Percentiles rank a stretch among this genome's conserved stretches.
Evolutionary conservation across 2,113 vertebrate species (phyloP).

Genomic region (Ranitomeya imitator): DNA sequence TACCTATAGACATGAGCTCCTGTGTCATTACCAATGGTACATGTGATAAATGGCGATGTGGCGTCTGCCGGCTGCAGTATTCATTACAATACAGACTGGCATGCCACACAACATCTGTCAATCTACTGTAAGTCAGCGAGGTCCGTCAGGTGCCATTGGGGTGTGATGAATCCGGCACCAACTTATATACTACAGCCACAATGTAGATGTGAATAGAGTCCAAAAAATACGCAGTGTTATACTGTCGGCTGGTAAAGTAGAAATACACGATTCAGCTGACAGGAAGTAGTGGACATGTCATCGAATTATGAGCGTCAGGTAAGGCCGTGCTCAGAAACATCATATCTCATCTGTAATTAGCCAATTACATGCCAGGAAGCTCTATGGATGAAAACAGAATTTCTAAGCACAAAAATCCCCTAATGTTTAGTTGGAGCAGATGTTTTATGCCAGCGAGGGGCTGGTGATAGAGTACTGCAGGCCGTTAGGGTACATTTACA

Average conservation of each 20-base stretch:
- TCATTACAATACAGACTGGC: neutral
- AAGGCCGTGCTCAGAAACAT: neutral
- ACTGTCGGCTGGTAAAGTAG: neutral
- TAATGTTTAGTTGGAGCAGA: neutral
- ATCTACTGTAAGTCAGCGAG: neutral
- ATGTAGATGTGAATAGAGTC: neutral
- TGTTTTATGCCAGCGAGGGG: neutral
- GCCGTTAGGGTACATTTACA: too few relatives aligned
- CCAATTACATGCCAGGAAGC: neutral
- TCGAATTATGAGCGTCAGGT: neutral
- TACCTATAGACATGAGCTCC: neutral
- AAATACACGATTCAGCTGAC: neutral
- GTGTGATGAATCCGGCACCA: too few relatives aligned
- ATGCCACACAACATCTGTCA: neutral
- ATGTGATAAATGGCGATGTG: too few relatives aligned
- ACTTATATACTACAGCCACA: too few relatives aligned
- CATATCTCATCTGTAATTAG: neutral
- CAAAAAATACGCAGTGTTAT: neutral
- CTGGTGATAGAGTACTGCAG: too few relatives aligned
- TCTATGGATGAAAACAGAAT: neutral
- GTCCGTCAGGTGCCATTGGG: too few relatives aligned
- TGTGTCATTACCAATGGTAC: too few relatives aligned
- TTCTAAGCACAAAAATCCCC: neutral
- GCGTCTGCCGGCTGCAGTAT: neutral
- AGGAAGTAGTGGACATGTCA: neutral